Percentiles rank a stretch among this genome's conserved stretches.
These are phyloP conservation scores for Drosophila subquinaria DNA, from an alignment of 2,888 invertebrate genomes.

Conservation along the genomic window DNA sequence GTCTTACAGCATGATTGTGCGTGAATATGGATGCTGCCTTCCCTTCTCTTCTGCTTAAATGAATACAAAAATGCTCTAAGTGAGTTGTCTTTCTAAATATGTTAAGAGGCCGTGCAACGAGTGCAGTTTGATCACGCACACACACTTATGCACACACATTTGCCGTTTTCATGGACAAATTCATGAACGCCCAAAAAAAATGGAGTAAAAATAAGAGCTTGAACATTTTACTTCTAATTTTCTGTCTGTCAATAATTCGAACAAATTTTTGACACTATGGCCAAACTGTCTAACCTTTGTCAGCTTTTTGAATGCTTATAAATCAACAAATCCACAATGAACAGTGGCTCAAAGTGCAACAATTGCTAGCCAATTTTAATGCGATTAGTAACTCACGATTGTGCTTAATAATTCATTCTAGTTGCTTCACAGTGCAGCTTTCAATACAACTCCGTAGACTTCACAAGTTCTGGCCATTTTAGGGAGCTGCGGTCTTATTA, in stretches of 20 bases:
- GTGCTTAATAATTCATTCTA: too few relatives aligned
- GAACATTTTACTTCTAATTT: conserved; percentile 71
- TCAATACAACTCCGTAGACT: too few relatives aligned
- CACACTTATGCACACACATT: conserved; percentile 53
- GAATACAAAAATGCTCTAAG: too few relatives aligned
- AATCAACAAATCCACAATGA: conserved; percentile 30
- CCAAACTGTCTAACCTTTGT: conserved; percentile 63
- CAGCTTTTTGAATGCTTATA: conserved; percentile 33
- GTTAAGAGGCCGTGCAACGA: conserved; percentile 68
- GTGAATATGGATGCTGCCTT: conserved; percentile 2
- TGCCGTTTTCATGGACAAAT: conserved; percentile 67
- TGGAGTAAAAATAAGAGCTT: conserved; percentile 23
- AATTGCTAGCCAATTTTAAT: too few relatives aligned
- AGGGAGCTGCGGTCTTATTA: conserved; percentile 75
- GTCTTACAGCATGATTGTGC: too few relatives aligned
- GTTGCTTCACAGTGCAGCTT: conserved; percentile 49
- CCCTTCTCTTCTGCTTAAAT: conserved; percentile 29
- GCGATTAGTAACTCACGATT: too few relatives aligned
- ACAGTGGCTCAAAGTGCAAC: conserved; percentile 29
- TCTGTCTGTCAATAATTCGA: conserved; percentile 65
- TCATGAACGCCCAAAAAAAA: conserved; percentile 62
- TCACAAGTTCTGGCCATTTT: conserved; percentile 50
- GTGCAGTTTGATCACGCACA: conserved; percentile 56
- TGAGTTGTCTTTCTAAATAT: conserved; percentile 78
- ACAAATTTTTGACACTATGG: conserved; percentile 65